A percentile compares a stretch with the other conserved stretches of the same genome.
These are phyloP conservation scores for Melitaea athalia DNA, from an alignment of 2,888 invertebrate species.

Conservation along the genomic window DNA sequence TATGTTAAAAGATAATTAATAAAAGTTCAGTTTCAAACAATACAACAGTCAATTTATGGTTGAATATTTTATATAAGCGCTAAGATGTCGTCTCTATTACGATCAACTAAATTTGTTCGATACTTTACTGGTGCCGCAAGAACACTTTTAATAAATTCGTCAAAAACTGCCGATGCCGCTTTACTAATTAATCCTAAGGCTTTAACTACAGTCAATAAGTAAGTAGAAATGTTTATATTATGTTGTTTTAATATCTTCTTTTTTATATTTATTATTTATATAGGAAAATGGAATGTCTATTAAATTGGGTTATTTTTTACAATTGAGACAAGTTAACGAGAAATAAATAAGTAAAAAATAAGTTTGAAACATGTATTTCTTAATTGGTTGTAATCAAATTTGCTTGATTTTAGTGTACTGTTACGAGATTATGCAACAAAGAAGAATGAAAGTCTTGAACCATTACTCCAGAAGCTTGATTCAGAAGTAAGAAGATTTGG, in stretches of 20 bases:
- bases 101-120: conserved; percentile 88
- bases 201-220: conserved; percentile 67
- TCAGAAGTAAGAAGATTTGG: conserved; percentile 87
- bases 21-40: not conserved
- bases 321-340: not conserved
- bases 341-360: not conserved
- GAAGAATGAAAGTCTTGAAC: conserved; percentile 84
- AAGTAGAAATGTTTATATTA: conserved; percentile 44
- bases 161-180: conserved; percentile 84
- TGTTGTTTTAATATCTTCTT: not conserved
- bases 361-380: no score
- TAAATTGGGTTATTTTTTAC: no score
- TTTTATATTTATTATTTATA: not conserved
- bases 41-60: conserved; percentile 17
- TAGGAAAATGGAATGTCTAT: no score
- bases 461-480: conserved; percentile 85
- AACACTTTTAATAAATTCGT: conserved; percentile 85
- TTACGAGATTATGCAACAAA: conserved; percentile 81
- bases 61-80: conserved; percentile 14
- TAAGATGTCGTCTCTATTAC: conserved; percentile 85
- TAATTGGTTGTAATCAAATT: no score
- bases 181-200: conserved; percentile 72
- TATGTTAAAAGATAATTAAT: conserved; percentile 14
- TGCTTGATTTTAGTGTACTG: conserved; percentile 74
- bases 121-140: conserved; percentile 88